phyloP scores from a whole-genome alignment of 2,888 invertebrate species.

The Chydorus sphaericus region DNA sequence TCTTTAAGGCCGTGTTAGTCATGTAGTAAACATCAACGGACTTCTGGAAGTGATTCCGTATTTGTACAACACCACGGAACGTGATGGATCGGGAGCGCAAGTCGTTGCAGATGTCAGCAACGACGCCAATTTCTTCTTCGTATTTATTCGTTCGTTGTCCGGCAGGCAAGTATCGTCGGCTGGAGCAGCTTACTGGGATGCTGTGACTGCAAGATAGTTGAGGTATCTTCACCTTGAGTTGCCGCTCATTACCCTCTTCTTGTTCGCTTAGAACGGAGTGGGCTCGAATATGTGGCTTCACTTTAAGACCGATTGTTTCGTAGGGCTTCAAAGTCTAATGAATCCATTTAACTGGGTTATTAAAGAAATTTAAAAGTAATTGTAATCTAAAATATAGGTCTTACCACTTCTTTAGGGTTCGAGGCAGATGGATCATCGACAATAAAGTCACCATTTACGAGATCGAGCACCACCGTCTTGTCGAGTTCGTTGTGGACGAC shows the following conservation, averaged over 20 bases:
- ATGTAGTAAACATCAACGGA: slow-evolving; percentile 67
- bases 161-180: slow-evolving; percentile 71
- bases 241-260: slow-evolving; percentile 33
- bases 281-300: neutral
- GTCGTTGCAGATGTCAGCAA: slow-evolving; percentile 68
- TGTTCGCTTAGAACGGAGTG: slow-evolving; percentile 23
- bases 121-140: slow-evolving; percentile 53
- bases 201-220: slow-evolving; percentile 34
- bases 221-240: slow-evolving; percentile 34
- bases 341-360: neutral
- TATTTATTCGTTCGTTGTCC: slow-evolving; percentile 33
- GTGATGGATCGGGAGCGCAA: slow-evolving; percentile 74
- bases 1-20: slow-evolving; percentile 51
- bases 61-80: slow-evolving; percentile 72
- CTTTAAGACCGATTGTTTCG: slow-evolving; percentile 41
- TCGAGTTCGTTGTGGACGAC: slow-evolving; percentile 64
- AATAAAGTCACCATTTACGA: slow-evolving; percentile 22
- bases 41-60: slow-evolving; percentile 62
- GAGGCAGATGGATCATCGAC: slow-evolving; percentile 13
- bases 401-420: slow-evolving; percentile 1
- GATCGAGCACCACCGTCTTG: slow-evolving; percentile 23
- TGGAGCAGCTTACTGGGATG: slow-evolving; percentile 72
- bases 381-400: neutral
- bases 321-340: slow-evolving; percentile 41
- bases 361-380: neutral